Evolutionary conservation across 2,113 vertebrate species (phyloP).

Genomic region (Lepus timidus): DNA sequence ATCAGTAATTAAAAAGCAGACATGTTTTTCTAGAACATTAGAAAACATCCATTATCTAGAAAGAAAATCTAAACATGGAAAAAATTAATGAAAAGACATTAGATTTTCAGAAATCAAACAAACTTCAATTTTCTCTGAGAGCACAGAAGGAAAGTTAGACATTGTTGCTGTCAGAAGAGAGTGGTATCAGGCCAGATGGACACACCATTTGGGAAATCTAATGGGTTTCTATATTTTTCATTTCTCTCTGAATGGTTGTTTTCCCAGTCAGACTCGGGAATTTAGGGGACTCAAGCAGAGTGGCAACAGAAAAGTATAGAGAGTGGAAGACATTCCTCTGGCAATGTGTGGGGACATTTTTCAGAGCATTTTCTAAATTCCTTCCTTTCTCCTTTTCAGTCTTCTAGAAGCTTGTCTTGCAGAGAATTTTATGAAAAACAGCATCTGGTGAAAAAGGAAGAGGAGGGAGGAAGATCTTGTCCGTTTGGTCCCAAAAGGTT

Average conservation of each 20-base stretch:
- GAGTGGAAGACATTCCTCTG: not conserved
- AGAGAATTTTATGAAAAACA: slow-evolving; percentile 18
- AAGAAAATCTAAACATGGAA: not conserved
- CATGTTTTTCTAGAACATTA: slow-evolving; percentile 4
- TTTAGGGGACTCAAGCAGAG: not conserved
- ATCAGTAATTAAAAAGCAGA: slow-evolving; percentile 54
- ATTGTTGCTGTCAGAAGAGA: not conserved
- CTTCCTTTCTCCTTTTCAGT: slow-evolving; percentile 27
- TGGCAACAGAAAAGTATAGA: not conserved
- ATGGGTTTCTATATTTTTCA: not conserved
- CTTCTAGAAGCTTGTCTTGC: not conserved
- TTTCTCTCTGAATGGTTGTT: not conserved
- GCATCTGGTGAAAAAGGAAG: slow-evolving; percentile 22
- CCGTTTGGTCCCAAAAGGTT: not conserved
- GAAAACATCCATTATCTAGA: not conserved
- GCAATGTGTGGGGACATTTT: not conserved
- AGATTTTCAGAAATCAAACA: slow-evolving; percentile 35
- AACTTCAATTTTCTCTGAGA: not conserved
- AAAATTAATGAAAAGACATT: slow-evolving; percentile 27
- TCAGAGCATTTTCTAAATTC: slow-evolving; percentile 32
- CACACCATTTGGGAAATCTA: not conserved
- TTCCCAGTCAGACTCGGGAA: not conserved
- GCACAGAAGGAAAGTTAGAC: not conserved
- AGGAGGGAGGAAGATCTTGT: slow-evolving; percentile 32
- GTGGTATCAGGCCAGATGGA: not conserved